Percentiles rank a stretch among this genome's conserved stretches.
Evolutionary conservation across 30 jellyfish, hydroid and myxozoan species (phyloP).

Genomic region (Cassiopea xamachana): DNA sequence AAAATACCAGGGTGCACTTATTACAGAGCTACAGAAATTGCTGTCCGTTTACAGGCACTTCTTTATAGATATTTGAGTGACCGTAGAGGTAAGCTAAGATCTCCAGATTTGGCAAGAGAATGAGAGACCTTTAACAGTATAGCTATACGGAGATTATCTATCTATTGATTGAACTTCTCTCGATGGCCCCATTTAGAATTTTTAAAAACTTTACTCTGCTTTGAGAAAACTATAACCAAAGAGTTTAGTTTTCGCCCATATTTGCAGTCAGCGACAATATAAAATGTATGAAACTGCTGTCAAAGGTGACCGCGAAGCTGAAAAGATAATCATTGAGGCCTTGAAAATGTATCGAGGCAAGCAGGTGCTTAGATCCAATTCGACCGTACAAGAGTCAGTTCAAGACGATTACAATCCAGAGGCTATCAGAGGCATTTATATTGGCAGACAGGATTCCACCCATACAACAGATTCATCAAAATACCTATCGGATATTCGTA

Average conservation of each 20-base stretch:
- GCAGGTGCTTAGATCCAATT: slow-evolving; percentile 16
- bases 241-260: background rate
- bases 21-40: background rate
- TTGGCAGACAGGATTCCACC: slow-evolving; percentile 38
- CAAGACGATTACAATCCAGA: slow-evolving; percentile 3
- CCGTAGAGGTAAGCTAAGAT: background rate
- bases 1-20: background rate
- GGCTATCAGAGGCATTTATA: background rate
- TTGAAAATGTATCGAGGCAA: slow-evolving; percentile 48
- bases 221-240: background rate
- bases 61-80: background rate
- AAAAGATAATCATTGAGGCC: slow-evolving; percentile 63
- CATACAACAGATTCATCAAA: slow-evolving; percentile 47
- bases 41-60: background rate
- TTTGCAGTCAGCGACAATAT: background rate
- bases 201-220: background rate
- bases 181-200: background rate
- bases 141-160: background rate
- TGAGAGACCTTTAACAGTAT: background rate
- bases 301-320: slow-evolving; percentile 49
- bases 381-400: slow-evolving; percentile 9
- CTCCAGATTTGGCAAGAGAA: background rate
- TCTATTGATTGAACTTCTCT: background rate
- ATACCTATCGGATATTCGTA: slow-evolving; percentile 31
- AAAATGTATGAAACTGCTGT: slow-evolving; percentile 30